These are phyloP conservation scores for Alethe castanea DNA, from an alignment of 2,113 vertebrate genomes.

Conservation along the genomic window DNA sequence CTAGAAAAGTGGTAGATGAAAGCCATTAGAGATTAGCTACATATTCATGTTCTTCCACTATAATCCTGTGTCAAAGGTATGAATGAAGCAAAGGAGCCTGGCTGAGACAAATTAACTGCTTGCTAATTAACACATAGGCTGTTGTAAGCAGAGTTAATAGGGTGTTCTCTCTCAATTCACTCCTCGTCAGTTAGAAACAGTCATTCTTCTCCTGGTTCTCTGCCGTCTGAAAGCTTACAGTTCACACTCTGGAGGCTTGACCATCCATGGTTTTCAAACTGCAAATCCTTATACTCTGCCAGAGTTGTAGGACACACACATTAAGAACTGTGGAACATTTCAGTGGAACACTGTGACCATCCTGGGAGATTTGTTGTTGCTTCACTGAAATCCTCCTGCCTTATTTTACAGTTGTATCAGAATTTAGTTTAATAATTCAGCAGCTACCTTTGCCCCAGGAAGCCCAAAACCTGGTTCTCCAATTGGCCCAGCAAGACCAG, in stretches of 20 bases:
- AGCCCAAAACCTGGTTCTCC: conserved; percentile 88
- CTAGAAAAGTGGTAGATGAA: neutral
- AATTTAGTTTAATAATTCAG: neutral
- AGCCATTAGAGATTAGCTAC: neutral
- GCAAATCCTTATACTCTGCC: neutral
- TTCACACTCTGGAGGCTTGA: neutral
- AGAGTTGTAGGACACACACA: fast-evolving
- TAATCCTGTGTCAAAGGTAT: neutral
- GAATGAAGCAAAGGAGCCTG: neutral
- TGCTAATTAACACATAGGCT: neutral
- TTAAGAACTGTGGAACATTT: neutral
- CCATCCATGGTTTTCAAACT: neutral
- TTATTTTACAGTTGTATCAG: neutral
- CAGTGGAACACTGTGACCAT: neutral
- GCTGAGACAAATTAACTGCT: neutral
- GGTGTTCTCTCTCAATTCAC: neutral
- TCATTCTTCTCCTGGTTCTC: neutral
- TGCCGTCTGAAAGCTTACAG: neutral
- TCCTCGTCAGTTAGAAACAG: neutral
- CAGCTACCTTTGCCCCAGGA: conserved; percentile 85
- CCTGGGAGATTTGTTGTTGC: neutral
- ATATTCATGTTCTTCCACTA: neutral
- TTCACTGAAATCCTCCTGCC: neutral
- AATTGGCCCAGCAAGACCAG: conserved; percentile 78
- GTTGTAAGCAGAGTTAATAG: neutral